Percentiles rank a stretch among this genome's conserved stretches.
Evolutionary conservation across 2,113 vertebrate species (phyloP).

Genomic region (Poeciliopsis retropinna): DNA sequence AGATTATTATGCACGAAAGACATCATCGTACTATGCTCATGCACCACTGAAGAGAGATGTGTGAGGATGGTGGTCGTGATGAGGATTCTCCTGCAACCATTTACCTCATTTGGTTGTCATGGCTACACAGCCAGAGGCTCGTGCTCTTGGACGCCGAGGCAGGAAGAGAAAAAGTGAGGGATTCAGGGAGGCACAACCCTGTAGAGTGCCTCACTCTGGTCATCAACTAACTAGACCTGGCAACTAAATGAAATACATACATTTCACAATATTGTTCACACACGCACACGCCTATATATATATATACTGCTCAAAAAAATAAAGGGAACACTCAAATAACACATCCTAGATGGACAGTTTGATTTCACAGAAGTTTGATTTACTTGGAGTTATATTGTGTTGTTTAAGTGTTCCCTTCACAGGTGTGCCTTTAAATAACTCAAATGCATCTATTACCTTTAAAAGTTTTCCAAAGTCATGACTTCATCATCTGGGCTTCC

Average conservation of each 20-base stretch:
- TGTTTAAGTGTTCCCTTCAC: too few relatives aligned
- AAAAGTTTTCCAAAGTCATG: too few relatives aligned
- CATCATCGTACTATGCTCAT: conserved; percentile 24
- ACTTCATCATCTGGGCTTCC: too few relatives aligned
- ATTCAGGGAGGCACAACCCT: conserved; percentile 60
- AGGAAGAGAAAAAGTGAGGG: conserved; percentile 60
- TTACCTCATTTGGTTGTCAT: conserved; percentile 82
- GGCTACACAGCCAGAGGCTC: conserved; percentile 80
- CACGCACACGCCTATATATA: neutral
- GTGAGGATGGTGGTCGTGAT: conserved; percentile 67
- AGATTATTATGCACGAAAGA: conserved; percentile 14
- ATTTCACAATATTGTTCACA: too few relatives aligned
- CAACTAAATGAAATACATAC: conserved; percentile 30
- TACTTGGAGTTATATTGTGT: too few relatives aligned
- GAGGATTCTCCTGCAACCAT: conserved; percentile 79
- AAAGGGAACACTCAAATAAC: too few relatives aligned
- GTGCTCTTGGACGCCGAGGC: conserved; percentile 73
- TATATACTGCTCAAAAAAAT: too few relatives aligned
- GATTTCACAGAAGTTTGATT: too few relatives aligned
- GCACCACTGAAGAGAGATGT: conserved; percentile 39
- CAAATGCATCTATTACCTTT: too few relatives aligned
- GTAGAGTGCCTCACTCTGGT: conserved; percentile 39
- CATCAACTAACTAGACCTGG: conserved; percentile 68
- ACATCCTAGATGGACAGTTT: too few relatives aligned
- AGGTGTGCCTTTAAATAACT: too few relatives aligned